These are phyloP conservation scores for Microplitis demolitor DNA, from an alignment of 1,140 invertebrate genomes.

Conservation along the genomic window DNA sequence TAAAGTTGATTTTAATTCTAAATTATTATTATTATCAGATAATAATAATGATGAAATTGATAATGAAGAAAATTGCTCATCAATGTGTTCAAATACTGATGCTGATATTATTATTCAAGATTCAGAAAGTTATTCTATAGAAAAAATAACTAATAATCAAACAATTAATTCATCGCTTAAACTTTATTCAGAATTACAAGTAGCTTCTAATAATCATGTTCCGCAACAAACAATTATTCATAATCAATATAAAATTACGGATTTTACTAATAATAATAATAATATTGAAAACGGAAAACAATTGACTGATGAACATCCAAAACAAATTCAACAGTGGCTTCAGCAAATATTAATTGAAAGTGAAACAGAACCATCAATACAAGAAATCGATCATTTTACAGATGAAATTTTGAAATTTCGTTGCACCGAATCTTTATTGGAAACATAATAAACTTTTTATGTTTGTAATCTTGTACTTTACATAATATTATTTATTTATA, in stretches of 20 bases:
- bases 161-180: too few species aligned
- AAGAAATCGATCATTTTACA: slow-evolving; percentile 58
- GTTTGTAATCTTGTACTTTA: neutral
- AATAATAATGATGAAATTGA: neutral
- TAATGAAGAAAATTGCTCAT: slow-evolving; percentile 1
- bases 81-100: neutral
- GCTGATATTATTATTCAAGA: too few species aligned
- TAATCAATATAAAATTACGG: neutral
- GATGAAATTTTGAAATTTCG: slow-evolving; percentile 59
- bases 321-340: slow-evolving; percentile 65
- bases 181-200: too few species aligned
- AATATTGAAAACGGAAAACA: slow-evolving; percentile 13
- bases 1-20: neutral
- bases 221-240: neutral
- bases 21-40: neutral
- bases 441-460: slow-evolving; percentile 59
- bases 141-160: neutral
- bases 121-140: neutral
- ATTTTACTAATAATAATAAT: neutral
- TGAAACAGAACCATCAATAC: slow-evolving; percentile 62
- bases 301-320: slow-evolving; percentile 51
- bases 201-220: too few species aligned
- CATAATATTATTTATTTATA: neutral
- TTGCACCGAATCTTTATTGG: slow-evolving; percentile 64
- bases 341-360: slow-evolving; percentile 64